These are phyloP conservation scores for Stomatorhinus ivindoensis DNA, from an alignment of 2,113 vertebrate species.

Conservation along the genomic window DNA sequence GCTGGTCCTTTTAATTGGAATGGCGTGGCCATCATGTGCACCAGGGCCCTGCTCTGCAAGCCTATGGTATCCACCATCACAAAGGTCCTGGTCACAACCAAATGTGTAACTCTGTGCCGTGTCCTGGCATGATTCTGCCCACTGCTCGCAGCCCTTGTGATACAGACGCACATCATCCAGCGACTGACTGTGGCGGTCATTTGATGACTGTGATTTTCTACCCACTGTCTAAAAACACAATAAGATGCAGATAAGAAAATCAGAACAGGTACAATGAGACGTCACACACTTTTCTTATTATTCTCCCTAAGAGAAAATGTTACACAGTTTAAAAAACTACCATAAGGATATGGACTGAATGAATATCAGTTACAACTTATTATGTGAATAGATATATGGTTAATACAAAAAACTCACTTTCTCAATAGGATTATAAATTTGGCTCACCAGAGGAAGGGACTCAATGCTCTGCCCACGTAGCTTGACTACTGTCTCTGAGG, in stretches of 20 bases:
- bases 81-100: constrained; percentile 81
- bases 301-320: neutral
- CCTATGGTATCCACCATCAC: constrained; percentile 71
- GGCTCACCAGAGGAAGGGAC: constrained; percentile 87
- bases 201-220: constrained; percentile 83
- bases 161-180: constrained; percentile 90
- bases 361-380: neutral
- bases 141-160: constrained; percentile 85
- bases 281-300: neutral
- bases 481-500: constrained; percentile 92
- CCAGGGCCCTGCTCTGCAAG: constrained; percentile 77
- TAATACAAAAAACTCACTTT: neutral
- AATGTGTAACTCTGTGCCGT: constrained; percentile 96
- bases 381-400: neutral
- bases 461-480: constrained; percentile 93
- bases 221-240: constrained; percentile 56
- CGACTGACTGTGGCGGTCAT: constrained; percentile 91
- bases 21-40: constrained; percentile 70
- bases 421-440: neutral
- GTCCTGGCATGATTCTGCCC: constrained; percentile 89
- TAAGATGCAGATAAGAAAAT: neutral
- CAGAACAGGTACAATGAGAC: neutral
- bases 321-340: neutral
- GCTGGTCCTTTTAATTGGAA: constrained; percentile 89
- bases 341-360: neutral